phyloP scores from a whole-genome alignment of 2,113 vertebrate genomes.

The Trogon melanurus region DNA sequence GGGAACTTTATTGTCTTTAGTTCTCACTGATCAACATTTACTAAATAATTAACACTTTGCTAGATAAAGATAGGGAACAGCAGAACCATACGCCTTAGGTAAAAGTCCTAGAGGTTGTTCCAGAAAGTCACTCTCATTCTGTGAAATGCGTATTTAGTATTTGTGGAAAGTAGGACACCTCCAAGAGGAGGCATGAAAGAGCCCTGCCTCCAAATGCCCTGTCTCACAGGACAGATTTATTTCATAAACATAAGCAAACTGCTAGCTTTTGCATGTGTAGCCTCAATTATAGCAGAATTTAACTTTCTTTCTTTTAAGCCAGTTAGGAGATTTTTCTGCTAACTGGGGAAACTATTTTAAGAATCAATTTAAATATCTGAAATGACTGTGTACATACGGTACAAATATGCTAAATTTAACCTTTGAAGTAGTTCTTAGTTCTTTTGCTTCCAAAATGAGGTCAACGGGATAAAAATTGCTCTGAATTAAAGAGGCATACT shows the following conservation, averaged over 20 bases:
- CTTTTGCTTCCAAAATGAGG: background rate
- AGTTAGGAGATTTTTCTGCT: background rate
- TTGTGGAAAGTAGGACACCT: slow-evolving; percentile 1
- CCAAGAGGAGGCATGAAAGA: background rate
- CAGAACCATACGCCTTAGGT: background rate
- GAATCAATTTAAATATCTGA: slow-evolving; percentile 4
- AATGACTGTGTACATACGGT: background rate
- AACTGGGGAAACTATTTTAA: background rate
- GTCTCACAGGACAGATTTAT: background rate
- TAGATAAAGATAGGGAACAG: background rate
- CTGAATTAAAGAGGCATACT: background rate
- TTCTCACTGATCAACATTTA: background rate
- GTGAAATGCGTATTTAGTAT: background rate
- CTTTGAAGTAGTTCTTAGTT: slow-evolving; percentile 28
- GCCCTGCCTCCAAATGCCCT: background rate
- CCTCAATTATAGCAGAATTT: background rate
- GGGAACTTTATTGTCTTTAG: background rate
- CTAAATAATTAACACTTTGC: background rate
- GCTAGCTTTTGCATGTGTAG: background rate
- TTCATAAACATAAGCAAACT: slow-evolving; percentile 11
- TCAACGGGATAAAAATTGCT: background rate
- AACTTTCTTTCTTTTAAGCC: background rate
- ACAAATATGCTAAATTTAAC: slow-evolving; percentile 9
- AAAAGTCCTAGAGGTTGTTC: background rate
- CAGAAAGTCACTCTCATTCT: background rate